Conservation (phyloP, 2,888 invertebrate genomes). For the Temnothorax rugatulus region DNA sequence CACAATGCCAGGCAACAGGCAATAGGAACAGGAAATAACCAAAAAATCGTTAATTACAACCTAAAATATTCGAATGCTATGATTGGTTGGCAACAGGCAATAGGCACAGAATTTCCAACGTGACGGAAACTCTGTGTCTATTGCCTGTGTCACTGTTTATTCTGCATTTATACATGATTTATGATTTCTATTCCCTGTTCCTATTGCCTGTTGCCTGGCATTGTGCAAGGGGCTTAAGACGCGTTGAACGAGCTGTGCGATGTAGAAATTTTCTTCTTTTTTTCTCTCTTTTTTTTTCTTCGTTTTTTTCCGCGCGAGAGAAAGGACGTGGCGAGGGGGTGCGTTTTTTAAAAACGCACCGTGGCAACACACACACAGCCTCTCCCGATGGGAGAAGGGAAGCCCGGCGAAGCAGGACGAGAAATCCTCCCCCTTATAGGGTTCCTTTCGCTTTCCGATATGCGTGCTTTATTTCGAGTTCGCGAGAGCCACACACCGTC, state of each 20-base stretch:
- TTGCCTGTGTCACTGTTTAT: no score
- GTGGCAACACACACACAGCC: constrained; percentile 40
- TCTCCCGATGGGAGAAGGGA: constrained; percentile 52
- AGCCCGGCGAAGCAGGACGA: constrained; percentile 30
- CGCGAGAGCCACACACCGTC: constrained; percentile 71
- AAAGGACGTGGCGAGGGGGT: constrained; percentile 12
- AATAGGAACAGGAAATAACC: no score
- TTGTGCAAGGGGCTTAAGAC: no score
- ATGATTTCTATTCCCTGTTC: no score
- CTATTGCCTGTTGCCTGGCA: no score
- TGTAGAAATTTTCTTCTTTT: background rate
- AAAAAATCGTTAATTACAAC: no score
- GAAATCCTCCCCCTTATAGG: constrained; percentile 47
- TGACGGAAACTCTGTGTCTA: no score
- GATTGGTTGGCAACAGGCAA: no score
- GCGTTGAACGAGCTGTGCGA: constrained; percentile 15
- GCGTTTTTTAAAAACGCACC: constrained; percentile 50
- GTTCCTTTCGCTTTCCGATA: constrained; percentile 69
- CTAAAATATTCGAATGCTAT: no score
- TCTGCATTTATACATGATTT: no score
- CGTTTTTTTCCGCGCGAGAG: constrained; percentile 3
- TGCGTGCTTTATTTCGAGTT: constrained; percentile 77
- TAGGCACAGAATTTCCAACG: no score
- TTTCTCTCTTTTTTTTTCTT: background rate
- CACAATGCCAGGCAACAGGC: no score